Conservation (phyloP, 2,888 invertebrate genomes). For the Plagiodera versicolora region DNA sequence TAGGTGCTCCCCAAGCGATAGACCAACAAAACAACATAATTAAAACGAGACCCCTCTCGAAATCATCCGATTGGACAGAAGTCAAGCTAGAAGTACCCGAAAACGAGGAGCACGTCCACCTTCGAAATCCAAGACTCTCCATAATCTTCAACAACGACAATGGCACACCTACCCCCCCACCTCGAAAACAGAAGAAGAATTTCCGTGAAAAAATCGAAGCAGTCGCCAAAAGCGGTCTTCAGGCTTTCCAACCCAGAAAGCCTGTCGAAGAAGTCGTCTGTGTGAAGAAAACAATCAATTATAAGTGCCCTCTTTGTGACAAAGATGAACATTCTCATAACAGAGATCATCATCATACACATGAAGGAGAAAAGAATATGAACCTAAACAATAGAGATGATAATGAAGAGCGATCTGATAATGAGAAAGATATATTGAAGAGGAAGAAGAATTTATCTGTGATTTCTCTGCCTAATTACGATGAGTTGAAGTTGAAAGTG, state of each 20-base stretch:
- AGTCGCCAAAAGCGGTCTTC: constrained; percentile 48
- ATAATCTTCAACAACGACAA: constrained; percentile 49
- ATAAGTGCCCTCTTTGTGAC: constrained; percentile 51
- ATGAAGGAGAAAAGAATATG: constrained; percentile 18
- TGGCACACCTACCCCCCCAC: constrained; percentile 54
- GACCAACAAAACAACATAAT: constrained; percentile 25
- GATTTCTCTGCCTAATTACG: constrained; percentile 59
- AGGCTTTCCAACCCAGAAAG: constrained; percentile 45
- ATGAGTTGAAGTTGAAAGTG: constrained; percentile 53
- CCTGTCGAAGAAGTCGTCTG: constrained; percentile 47
- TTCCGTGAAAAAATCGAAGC: constrained; percentile 50
- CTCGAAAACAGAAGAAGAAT: constrained; percentile 48
- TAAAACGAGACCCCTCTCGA: constrained; percentile 40
- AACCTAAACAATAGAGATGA: constrained; percentile 29
- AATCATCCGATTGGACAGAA: constrained; percentile 59
- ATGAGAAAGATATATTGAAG: constrained; percentile 40
- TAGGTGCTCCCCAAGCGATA: constrained; percentile 22
- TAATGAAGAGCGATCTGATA: constrained; percentile 24
- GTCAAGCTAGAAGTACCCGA: constrained; percentile 58
- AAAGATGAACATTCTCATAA: constrained; percentile 45
- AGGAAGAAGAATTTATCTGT: constrained; percentile 56
- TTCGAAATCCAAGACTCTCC: constrained; percentile 48
- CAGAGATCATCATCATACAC: constrained; percentile 42
- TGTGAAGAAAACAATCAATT: constrained; percentile 51
- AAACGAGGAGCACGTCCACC: constrained; percentile 48